phyloP scores from a whole-genome alignment of 2,797 vertebrate genomes.

The Coendou prehensilis region DNA sequence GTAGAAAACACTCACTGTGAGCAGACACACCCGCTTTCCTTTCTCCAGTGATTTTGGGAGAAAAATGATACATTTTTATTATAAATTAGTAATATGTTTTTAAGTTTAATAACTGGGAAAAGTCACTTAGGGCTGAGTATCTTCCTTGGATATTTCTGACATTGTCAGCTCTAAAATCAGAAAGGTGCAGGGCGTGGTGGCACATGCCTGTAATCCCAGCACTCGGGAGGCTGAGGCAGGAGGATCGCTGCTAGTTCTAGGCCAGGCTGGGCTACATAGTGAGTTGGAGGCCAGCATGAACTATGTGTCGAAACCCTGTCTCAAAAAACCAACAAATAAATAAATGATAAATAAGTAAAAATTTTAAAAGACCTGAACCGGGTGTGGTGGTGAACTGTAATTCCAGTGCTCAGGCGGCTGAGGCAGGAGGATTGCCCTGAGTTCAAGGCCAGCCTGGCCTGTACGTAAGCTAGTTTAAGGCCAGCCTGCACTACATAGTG shows the following conservation, averaged over 20 bases:
- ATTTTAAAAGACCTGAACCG: no score
- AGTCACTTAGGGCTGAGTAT: neutral
- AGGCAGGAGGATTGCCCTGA: no score
- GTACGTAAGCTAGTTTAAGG: no score
- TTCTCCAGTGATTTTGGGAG: neutral
- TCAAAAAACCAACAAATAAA: neutral
- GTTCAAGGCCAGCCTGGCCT: no score
- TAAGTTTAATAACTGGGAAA: neutral
- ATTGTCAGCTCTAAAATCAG: neutral
- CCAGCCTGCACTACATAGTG: no score
- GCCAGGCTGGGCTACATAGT: neutral
- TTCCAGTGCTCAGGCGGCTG: no score
- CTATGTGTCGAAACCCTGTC: no score
- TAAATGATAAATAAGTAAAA: no score
- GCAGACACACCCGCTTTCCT: neutral
- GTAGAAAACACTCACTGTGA: neutral
- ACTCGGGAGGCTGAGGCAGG: neutral
- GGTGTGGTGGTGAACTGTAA: no score
- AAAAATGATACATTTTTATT: neutral
- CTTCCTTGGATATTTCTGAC: conserved; percentile 42
- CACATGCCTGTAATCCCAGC: neutral
- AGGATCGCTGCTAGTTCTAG: neutral
- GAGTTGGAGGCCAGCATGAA: no score
- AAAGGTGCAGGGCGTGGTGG: neutral
- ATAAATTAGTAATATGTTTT: neutral